A percentile compares a stretch with the other conserved stretches of the same genome.
These are phyloP conservation scores for Trissonchulus sp. DNA, from an alignment of 2,888 invertebrate species.

Conservation along the genomic window DNA sequence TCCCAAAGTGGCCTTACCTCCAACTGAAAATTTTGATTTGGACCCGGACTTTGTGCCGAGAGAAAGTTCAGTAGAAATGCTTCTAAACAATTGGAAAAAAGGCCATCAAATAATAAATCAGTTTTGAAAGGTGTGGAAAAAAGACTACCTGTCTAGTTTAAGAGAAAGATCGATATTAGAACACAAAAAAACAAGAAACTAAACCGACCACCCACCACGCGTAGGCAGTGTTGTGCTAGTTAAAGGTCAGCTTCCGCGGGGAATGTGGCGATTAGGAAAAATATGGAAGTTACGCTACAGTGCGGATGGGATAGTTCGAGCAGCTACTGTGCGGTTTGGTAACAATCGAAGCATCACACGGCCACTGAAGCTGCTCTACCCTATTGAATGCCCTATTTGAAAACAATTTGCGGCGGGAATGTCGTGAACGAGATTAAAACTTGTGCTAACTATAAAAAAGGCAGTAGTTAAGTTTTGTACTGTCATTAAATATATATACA, in stretches of 20 bases:
- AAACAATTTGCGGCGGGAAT: too few relatives aligned
- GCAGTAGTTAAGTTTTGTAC: too few relatives aligned
- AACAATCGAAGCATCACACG: neutral
- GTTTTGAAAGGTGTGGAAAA: neutral
- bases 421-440: too few relatives aligned
- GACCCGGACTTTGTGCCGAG: neutral
- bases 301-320: slow-evolving; percentile 1
- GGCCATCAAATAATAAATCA: neutral
- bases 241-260: neutral
- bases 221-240: neutral
- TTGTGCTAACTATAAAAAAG: too few relatives aligned
- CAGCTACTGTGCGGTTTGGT: neutral
- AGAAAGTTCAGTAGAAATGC: neutral
- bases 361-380: slow-evolving; percentile 5
- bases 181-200: neutral
- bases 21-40: too few relatives aligned
- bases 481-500: too few relatives aligned
- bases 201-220: neutral
- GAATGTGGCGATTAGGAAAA: neutral
- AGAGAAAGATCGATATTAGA: neutral
- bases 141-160: neutral
- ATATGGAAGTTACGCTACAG: neutral
- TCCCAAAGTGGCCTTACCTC: too few relatives aligned
- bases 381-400: too few relatives aligned
- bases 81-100: neutral